Evolutionary conservation across 1,140 invertebrate species (phyloP).

Genomic region (Neocloeon triangulifer): DNA sequence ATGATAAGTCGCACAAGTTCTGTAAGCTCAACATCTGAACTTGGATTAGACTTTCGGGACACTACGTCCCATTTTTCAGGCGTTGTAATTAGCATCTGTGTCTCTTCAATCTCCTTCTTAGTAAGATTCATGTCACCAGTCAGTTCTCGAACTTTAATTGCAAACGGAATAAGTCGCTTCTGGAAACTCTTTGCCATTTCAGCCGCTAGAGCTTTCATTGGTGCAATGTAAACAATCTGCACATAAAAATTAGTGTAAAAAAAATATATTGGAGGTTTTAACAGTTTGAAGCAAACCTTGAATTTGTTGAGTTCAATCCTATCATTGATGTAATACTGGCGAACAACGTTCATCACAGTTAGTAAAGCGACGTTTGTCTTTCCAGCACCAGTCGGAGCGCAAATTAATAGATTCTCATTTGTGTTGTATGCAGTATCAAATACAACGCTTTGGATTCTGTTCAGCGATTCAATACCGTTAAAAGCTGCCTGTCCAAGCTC

Average conservation of each 20-base stretch:
- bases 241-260: not conserved
- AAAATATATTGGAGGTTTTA: not conserved
- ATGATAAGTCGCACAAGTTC: slow-evolving; percentile 86
- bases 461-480: slow-evolving; percentile 61
- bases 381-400: slow-evolving; percentile 87
- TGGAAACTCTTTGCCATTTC: slow-evolving; percentile 96
- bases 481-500: slow-evolving; percentile 74
- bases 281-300: slow-evolving; percentile 35
- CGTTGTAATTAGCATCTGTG: slow-evolving; percentile 95
- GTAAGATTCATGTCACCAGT: slow-evolving; percentile 98
- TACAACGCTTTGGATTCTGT: slow-evolving; percentile 89
- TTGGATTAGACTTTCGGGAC: slow-evolving; percentile 66
- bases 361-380: slow-evolving; percentile 98
- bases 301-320: slow-evolving; percentile 79
- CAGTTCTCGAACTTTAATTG: slow-evolving; percentile 70
- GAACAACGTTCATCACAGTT: slow-evolving; percentile 72
- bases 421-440: slow-evolving; percentile 87
- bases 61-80: slow-evolving; percentile 99
- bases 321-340: slow-evolving; percentile 54
- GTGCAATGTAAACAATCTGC: slow-evolving; percentile 92
- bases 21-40: slow-evolving; percentile 60
- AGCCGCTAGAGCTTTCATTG: slow-evolving; percentile 96
- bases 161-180: slow-evolving; percentile 47
- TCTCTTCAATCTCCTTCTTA: slow-evolving; percentile 82
- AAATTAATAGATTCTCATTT: slow-evolving; percentile 91